Conservation (phyloP, 2,113 vertebrate genomes). For the Heliornis fulica region DNA sequence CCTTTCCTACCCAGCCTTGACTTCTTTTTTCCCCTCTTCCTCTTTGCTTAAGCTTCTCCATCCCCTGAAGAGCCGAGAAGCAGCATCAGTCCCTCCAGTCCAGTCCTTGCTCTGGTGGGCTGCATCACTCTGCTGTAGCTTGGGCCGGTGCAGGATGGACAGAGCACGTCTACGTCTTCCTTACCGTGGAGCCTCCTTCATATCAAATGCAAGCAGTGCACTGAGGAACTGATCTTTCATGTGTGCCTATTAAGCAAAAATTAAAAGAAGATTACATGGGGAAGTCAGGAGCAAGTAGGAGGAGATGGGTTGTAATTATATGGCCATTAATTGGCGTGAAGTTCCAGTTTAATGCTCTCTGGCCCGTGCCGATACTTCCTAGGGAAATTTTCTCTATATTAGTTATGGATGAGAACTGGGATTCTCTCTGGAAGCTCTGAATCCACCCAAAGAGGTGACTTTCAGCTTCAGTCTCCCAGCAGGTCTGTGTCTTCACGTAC, state of each 20-base stretch:
- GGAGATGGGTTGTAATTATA: background rate
- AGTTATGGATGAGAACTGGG: background rate
- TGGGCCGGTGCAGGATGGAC: background rate
- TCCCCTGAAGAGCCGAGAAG: background rate
- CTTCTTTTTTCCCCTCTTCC: background rate
- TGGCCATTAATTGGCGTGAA: background rate
- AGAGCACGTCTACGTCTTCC: background rate
- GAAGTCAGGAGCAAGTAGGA: slow-evolving; percentile 30
- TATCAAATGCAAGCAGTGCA: background rate
- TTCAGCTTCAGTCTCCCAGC: background rate
- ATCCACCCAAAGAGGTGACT: slow-evolving; percentile 1
- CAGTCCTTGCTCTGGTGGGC: background rate
- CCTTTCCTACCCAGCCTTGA: background rate
- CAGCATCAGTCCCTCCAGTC: background rate
- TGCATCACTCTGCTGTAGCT: background rate
- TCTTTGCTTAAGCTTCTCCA: background rate
- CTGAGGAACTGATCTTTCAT: background rate
- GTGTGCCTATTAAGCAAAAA: background rate
- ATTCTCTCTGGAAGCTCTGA: background rate
- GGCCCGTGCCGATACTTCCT: background rate
- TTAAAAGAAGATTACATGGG: slow-evolving; percentile 19
- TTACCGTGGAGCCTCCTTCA: background rate
- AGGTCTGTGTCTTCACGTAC: background rate
- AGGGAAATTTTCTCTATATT: slow-evolving; percentile 29
- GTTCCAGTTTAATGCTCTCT: slow-evolving; percentile 12